Base-by-base conservation (phyloP, 2,888 invertebrate genomes). In the Diarsia brunnea region DNA sequence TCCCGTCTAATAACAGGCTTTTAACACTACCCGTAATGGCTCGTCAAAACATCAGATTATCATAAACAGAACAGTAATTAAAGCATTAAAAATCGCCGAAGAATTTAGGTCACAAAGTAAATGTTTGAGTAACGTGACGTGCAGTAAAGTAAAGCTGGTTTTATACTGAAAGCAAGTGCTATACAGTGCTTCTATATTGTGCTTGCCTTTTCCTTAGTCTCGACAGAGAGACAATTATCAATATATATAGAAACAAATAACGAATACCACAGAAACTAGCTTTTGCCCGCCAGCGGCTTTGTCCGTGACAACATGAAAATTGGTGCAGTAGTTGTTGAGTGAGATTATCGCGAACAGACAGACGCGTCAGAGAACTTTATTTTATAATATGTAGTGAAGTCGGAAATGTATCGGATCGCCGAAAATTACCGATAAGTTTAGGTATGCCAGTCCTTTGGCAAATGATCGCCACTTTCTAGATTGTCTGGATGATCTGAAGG, bases 61-160 rank as follows among this genome's bases (percentile, higher is more conserved):
- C 58, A 67, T 69, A 81, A 87, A 75, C 75, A 83, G 81, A 75
- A 60, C 63, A 69, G 82, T 79, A 87, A 87, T 87, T 87, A 87
- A 78, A 78, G 81, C 84, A 85, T 87, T 82, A 85, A 87, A 80
- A 79, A 82, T 79, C 70, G 69, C 72, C 78, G 70, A 80, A 82
- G 82, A 82, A 83, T 85, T 82, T 79, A 84, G 87, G 87, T 84
- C 76, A 82, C 83, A 85, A 87, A 84, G 89, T 87, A 90, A 89
- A 90, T 90, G 89, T 91, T 91, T 91, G 87, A 89, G 82, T 89
- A 87, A 89, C 87, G 83, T 84, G 88, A 82, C 84, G 84, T 83
- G 85, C 78, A 83, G 69, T 43, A 14, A 43, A 21, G 24, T 81
- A 67, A 81, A n/a, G 78, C 53, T 31, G 21, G 53, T 4, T 74